Evolutionary conservation across 2,797 vertebrate genomes (phyloP).

Genomic region (Nasua narica): DNA sequence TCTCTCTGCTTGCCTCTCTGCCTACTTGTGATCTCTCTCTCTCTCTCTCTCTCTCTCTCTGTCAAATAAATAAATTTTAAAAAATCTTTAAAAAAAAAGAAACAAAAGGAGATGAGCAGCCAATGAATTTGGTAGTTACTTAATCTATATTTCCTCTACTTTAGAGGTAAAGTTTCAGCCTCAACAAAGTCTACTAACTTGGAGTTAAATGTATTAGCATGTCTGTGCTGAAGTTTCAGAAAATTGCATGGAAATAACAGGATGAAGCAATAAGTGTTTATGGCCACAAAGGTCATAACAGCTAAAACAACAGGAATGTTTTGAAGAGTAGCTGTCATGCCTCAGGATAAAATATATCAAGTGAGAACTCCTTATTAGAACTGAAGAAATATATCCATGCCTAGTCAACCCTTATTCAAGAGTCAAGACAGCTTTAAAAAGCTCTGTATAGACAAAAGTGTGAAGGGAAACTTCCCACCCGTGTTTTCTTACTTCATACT

Average conservation of each 20-base stretch:
- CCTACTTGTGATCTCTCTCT: too few relatives aligned
- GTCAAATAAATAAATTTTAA: too few relatives aligned
- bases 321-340: neutral
- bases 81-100: neutral
- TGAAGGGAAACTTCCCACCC: neutral
- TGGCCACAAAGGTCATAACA: neutral
- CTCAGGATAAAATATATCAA: neutral
- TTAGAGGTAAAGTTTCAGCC: slow-evolving; percentile 26
- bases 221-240: neutral
- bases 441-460: neutral
- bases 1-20: too few relatives aligned
- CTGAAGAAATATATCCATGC: neutral
- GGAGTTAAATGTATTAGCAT: neutral
- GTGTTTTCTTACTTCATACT: neutral
- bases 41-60: too few relatives aligned
- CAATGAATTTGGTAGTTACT: slow-evolving; percentile 50
- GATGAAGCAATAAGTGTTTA: neutral
- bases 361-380: neutral
- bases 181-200: neutral
- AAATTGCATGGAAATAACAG: neutral
- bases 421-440: neutral
- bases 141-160: slow-evolving; percentile 36
- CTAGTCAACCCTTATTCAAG: neutral
- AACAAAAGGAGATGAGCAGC: slow-evolving; percentile 24
- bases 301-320: neutral